These are phyloP conservation scores for Lobophora halterata DNA, from an alignment of 2,888 invertebrate genomes.

Conservation along the genomic window DNA sequence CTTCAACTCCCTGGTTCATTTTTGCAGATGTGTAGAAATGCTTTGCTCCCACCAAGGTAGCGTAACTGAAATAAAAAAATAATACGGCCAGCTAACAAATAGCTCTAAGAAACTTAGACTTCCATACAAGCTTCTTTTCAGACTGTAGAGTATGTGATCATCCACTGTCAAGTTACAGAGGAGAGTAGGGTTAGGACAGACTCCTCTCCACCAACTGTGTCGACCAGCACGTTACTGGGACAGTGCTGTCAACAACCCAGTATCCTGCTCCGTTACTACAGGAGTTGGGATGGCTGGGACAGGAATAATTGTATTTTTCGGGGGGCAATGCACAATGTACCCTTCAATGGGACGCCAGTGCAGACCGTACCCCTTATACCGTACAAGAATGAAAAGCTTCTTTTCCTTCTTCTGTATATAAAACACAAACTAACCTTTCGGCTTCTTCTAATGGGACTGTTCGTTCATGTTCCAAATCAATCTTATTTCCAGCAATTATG, in stretches of 20 bases:
- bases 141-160: not conserved
- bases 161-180: too few relatives aligned
- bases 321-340: too few relatives aligned
- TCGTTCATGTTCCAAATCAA: constrained; percentile 95
- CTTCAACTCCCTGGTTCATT: constrained; percentile 93
- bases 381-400: constrained; percentile 8
- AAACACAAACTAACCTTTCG: constrained; percentile 81
- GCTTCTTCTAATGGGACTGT: constrained; percentile 92
- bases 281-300: too few relatives aligned
- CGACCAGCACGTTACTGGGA: too few relatives aligned
- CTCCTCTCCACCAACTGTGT: too few relatives aligned
- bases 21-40: constrained; percentile 98
- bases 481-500: constrained; percentile 98
- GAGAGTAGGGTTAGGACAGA: too few relatives aligned
- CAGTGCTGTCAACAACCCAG: too few relatives aligned
- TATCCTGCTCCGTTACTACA: too few relatives aligned
- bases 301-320: too few relatives aligned
- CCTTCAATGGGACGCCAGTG: not conserved
- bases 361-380: too few relatives aligned
- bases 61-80: constrained; percentile 89
- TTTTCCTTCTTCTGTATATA: not conserved
- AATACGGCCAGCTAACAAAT: too few relatives aligned
- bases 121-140: not conserved
- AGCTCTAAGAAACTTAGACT: not conserved
- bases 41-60: constrained; percentile 93